Evolutionary conservation across 2,888 invertebrate species (phyloP).

Genomic region (Zaprionus lineosus): DNA sequence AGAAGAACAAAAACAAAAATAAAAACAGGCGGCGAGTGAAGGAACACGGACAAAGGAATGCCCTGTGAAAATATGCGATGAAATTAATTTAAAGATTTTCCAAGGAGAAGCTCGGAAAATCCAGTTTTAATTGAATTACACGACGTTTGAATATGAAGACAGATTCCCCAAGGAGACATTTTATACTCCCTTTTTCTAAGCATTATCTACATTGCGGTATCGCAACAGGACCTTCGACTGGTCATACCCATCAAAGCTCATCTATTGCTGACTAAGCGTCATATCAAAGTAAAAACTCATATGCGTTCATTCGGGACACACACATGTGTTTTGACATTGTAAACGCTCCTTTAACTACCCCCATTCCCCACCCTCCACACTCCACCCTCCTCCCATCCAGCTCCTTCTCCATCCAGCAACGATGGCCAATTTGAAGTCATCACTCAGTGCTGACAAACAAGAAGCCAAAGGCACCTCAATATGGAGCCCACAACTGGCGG

Average conservation of each 20-base stretch:
- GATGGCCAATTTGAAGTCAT: conserved; percentile 75
- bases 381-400: no score
- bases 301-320: conserved; percentile 18
- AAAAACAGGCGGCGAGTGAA: neutral
- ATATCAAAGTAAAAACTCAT: conserved; percentile 13
- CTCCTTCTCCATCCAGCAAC: conserved; percentile 61
- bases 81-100: neutral
- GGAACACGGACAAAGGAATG: conserved; percentile 13
- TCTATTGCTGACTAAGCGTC: no score
- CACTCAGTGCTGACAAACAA: conserved; percentile 73
- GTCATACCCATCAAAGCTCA: no score
- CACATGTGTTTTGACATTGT: conserved; percentile 59
- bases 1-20: conserved; percentile 12
- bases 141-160: no score
- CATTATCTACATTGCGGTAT: no score
- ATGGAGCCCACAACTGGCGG: conserved; percentile 11
- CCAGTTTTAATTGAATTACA: no score
- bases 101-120: no score
- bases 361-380: no score
- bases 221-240: no score
- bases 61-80: no score
- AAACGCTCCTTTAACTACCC: conserved; percentile 37
- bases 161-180: no score
- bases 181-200: no score
- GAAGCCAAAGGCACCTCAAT: conserved; percentile 44